These are phyloP conservation scores for Agriotes lineatus DNA, from an alignment of 2,888 invertebrate genomes.

Conservation along the genomic window DNA sequence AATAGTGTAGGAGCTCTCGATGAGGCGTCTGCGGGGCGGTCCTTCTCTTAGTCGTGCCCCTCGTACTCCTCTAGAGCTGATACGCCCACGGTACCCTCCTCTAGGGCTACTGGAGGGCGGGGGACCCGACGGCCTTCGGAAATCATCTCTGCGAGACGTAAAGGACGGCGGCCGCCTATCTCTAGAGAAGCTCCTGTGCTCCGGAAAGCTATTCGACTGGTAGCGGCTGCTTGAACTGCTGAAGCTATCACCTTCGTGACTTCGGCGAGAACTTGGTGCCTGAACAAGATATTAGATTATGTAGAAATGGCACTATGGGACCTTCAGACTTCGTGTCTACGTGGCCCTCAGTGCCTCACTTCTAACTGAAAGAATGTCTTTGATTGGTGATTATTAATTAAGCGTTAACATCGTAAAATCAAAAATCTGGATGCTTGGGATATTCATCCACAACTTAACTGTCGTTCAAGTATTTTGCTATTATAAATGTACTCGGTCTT, in stretches of 20 bases:
- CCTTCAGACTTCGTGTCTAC: conserved; percentile 58
- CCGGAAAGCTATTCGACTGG: conserved; percentile 70
- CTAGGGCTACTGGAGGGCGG: conserved; percentile 58
- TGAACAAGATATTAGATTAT: conserved; percentile 57
- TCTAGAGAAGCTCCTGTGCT: conserved; percentile 70
- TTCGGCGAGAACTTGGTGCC: conserved; percentile 63
- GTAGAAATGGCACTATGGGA: conserved; percentile 30
- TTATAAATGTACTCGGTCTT: too few relatives aligned
- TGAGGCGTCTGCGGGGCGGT: conserved; percentile 70
- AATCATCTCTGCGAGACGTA: conserved; percentile 59
- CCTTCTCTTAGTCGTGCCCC: conserved; percentile 67
- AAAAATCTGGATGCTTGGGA: conserved; percentile 1
- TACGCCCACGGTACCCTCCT: conserved; percentile 55
- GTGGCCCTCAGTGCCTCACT: conserved; percentile 36
- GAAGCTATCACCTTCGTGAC: conserved; percentile 69
- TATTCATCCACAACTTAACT: not conserved
- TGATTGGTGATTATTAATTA: conserved; percentile 18
- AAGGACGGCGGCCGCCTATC: conserved; percentile 60
- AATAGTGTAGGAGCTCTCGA: conserved; percentile 71
- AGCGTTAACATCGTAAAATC: conserved; percentile 10
- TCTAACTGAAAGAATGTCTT: conserved; percentile 41
- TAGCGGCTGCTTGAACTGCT: conserved; percentile 67
- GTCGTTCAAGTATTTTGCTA: too few relatives aligned
- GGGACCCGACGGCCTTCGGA: conserved; percentile 61
- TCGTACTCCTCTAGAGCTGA: conserved; percentile 67